Base-by-base conservation (phyloP, 1,140 invertebrate genomes). In the Drosophila pseudoobscura region DNA sequence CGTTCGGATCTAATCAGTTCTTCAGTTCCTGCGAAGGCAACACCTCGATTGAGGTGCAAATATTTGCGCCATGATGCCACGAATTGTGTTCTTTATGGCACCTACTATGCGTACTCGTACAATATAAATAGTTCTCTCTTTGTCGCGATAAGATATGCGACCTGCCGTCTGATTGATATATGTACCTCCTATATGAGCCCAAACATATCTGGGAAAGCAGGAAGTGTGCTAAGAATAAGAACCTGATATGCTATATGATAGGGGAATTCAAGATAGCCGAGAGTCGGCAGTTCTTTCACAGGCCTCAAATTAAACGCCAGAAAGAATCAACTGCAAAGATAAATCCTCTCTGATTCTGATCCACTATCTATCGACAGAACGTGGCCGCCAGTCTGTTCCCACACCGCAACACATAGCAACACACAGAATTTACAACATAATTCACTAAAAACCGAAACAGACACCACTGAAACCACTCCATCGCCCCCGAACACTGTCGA, bases 1-100 rank as follows among this genome's bases (percentile, higher is more conserved):
- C 35, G 9, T 43, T 20, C 26, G 62, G 51, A 49, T 69, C 69
- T 49, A 39, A 52, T 57, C 39, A 50, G 6, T 50, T 69, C 51
- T 43, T 26, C 45, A 22, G 65, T 69, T 69, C 55, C 43, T 45
- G 55, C 9, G 39, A 45, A 43, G 49, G 43, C 74, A 39, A 24
- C 5, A 56, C 41, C 39, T 54, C 44, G 24, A 62, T 62, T 50
- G 62, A 47, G 35, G 15, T 64, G 73, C 61, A 85, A 85, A 85
- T 84, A 84, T 84, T 85, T 84, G 43, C 45, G 57, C 56, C n/a
- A 59, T 77, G 68, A 80, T 73, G 51, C 47, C 61, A 73, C 41
- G 45, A 11, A 73, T 22, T 35, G 49, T 65, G 60, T 58, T 49
- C 15, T 61, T 73, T 59, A 73, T 61, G 53, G 39, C 6, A 24